These are phyloP conservation scores for Carposina sasakii DNA, from an alignment of 1,140 invertebrate species.

Conservation along the genomic window DNA sequence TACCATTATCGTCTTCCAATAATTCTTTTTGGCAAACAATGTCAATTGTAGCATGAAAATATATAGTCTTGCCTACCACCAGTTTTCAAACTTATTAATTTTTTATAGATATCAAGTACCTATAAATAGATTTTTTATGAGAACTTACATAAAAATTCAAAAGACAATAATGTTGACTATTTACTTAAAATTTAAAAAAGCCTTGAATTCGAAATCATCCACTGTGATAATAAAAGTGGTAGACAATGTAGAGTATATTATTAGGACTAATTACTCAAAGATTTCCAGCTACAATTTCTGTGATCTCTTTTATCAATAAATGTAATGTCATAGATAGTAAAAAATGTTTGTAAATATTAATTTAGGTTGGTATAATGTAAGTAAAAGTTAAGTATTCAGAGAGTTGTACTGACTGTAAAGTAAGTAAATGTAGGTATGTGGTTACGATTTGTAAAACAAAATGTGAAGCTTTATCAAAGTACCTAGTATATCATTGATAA, in stretches of 20 bases:
- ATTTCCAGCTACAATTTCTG: constrained; percentile 75
- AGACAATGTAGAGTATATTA: constrained; percentile 62
- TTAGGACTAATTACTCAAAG: constrained; percentile 66
- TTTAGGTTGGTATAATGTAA: constrained; percentile 32
- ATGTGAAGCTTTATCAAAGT: constrained; percentile 71
- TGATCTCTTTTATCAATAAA: constrained; percentile 73
- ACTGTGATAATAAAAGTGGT: constrained; percentile 70
- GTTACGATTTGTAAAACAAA: constrained; percentile 72
- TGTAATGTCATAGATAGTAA: constrained; percentile 54
- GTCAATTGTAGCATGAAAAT: constrained; percentile 61
- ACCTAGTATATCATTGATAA: constrained; percentile 69
- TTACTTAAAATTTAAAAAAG: constrained; percentile 47
- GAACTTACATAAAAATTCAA: too few relatives aligned
- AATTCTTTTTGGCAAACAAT: constrained; percentile 57
- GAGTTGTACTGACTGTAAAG: constrained; percentile 63
- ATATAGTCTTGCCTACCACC: constrained; percentile 40
- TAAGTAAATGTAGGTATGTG: constrained; percentile 69
- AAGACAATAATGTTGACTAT: constrained; percentile 51
- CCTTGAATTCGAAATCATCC: constrained; percentile 58
- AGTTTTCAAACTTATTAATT: constrained; percentile 15
- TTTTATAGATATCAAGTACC: too few relatives aligned
- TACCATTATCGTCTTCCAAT: constrained; percentile 60
- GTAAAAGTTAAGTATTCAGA: constrained; percentile 49
- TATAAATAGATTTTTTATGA: too few relatives aligned
- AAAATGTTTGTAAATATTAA: constrained; percentile 63